phyloP scores from a whole-genome alignment of 2,888 invertebrate species.

The Napeogenes sylphis region DNA sequence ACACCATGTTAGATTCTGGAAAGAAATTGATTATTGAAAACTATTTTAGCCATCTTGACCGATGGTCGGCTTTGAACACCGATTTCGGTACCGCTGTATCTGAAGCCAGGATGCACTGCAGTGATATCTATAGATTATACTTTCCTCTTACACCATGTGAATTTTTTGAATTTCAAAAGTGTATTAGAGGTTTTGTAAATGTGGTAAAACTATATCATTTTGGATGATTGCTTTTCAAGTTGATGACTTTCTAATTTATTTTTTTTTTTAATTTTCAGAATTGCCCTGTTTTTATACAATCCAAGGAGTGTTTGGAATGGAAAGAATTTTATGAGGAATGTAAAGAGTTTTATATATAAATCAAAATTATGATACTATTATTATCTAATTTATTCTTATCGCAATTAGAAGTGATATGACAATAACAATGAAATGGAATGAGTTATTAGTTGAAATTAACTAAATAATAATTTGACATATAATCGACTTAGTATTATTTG shows the following conservation, averaged over 20 bases:
- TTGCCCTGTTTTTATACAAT: constrained; percentile 48
- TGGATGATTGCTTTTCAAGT: neutral
- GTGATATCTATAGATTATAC: constrained; percentile 31
- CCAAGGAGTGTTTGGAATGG: constrained; percentile 42
- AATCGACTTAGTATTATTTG: constrained; percentile 48
- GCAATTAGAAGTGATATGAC: constrained; percentile 38
- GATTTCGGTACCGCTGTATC: constrained; percentile 42
- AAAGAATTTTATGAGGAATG: constrained; percentile 52
- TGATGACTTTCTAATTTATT: neutral
- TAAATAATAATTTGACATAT: constrained; percentile 39
- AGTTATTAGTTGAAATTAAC: constrained; percentile 35
- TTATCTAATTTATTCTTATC: constrained; percentile 52
- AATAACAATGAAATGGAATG: constrained; percentile 49
- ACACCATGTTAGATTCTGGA: constrained; percentile 38
- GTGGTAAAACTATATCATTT: constrained; percentile 36
- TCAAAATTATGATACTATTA: constrained; percentile 35
- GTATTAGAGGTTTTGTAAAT: constrained; percentile 47
- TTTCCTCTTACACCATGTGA: constrained; percentile 45
- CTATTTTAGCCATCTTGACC: constrained; percentile 50
- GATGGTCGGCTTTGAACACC: constrained; percentile 53
- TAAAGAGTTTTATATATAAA: constrained; percentile 42
- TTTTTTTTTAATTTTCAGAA: constrained; percentile 45
- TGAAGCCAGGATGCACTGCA: constrained; percentile 48
- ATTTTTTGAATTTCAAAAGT: constrained; percentile 43
- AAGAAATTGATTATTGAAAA: constrained; percentile 42